Conservation (phyloP, 2,797 vertebrate species). For the Fistularia tabacaria region DNA sequence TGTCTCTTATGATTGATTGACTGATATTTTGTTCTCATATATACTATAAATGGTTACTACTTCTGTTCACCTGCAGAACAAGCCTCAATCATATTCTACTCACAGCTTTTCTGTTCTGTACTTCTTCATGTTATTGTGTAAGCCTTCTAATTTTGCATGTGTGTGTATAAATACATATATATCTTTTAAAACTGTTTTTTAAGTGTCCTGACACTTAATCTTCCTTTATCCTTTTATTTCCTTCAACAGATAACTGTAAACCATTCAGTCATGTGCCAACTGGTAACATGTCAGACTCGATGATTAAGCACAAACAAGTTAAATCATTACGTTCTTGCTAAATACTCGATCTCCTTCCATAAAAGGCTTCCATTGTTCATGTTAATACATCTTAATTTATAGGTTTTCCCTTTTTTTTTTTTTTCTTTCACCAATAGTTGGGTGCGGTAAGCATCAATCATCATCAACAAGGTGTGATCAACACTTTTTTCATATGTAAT, state of each 20-base stretch:
- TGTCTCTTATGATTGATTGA: constrained; percentile 58
- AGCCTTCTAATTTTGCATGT: constrained; percentile 41
- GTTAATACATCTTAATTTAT: constrained; percentile 27
- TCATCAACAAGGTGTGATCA: too few relatives aligned
- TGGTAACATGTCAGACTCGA: neutral
- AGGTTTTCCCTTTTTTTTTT: neutral
- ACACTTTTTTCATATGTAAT: too few relatives aligned
- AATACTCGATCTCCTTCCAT: constrained; percentile 45
- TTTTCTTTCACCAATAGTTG: too few relatives aligned
- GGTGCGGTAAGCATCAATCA: too few relatives aligned
- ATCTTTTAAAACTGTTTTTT: too few relatives aligned
- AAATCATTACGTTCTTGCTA: constrained; percentile 65
- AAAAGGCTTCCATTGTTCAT: constrained; percentile 39
- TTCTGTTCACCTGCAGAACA: constrained; percentile 28
- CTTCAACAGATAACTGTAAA: too few relatives aligned
- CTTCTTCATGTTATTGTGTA: neutral
- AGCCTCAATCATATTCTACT: constrained; percentile 27
- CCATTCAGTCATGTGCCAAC: too few relatives aligned
- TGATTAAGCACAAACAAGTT: constrained; percentile 31
- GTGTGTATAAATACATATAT: too few relatives aligned
- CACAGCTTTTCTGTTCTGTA: neutral
- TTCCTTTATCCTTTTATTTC: constrained; percentile 34
- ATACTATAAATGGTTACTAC: constrained; percentile 31
- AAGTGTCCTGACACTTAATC: neutral
- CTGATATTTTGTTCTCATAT: constrained; percentile 29